Conservation (phyloP, 2,888 invertebrate genomes). For the Galeruca laticollis region DNA sequence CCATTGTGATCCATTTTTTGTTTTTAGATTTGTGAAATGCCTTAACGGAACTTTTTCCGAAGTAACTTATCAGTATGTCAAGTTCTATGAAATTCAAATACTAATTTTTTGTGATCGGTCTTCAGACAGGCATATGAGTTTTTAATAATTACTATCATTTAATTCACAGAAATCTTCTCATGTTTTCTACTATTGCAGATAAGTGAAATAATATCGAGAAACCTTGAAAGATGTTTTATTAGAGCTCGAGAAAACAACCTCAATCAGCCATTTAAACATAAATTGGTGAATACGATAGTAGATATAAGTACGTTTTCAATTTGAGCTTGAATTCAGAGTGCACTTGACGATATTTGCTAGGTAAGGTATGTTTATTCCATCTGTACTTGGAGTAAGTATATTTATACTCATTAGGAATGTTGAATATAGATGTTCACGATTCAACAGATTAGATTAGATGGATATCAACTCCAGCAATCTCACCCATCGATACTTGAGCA, state of each 20-base stretch:
- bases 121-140: too few relatives aligned
- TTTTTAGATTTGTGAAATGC: too few relatives aligned
- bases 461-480: too few relatives aligned
- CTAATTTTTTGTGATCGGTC: too few relatives aligned
- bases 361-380: background rate
- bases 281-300: background rate
- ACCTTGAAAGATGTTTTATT: background rate
- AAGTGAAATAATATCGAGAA: background rate
- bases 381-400: background rate
- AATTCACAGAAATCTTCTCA: too few relatives aligned
- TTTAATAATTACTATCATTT: too few relatives aligned
- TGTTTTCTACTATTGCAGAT: background rate
- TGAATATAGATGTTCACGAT: background rate
- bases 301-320: background rate
- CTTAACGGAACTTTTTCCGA: too few relatives aligned
- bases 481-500: too few relatives aligned
- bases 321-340: background rate
- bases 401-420: background rate
- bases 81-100: too few relatives aligned
- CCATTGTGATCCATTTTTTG: too few relatives aligned
- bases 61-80: too few relatives aligned
- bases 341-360: background rate
- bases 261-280: background rate
- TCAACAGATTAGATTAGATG: too few relatives aligned
- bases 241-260: background rate